A percentile compares a stretch with the other conserved stretches of the same genome.
These are phyloP conservation scores for Aromia moschata DNA, from an alignment of 2,888 invertebrate species.

Conservation along the genomic window DNA sequence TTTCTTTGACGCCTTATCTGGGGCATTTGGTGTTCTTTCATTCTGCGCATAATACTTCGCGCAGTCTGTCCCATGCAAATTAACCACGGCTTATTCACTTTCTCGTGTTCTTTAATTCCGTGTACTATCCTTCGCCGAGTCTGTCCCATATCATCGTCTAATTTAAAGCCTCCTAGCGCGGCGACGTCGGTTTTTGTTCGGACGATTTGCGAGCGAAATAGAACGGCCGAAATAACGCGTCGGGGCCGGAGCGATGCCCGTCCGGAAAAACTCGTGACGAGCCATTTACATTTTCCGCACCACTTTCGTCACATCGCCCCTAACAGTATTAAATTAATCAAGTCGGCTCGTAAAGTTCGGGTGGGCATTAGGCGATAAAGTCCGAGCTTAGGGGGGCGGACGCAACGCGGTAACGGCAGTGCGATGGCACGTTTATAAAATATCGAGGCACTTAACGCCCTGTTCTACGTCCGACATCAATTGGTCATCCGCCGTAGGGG, in stretches of 20 bases:
- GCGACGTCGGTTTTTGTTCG: too few relatives aligned
- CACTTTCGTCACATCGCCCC: constrained; percentile 24
- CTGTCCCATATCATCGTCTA: too few relatives aligned
- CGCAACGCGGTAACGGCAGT: constrained; percentile 19
- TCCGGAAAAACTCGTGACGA: background rate
- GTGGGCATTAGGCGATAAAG: constrained; percentile 30
- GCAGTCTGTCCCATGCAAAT: too few relatives aligned
- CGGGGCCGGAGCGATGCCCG: background rate
- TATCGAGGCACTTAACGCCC: constrained; percentile 30
- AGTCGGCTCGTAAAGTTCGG: constrained; percentile 29
- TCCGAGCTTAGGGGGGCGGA: constrained; percentile 26
- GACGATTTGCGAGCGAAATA: too few relatives aligned
- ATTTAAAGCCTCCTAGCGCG: too few relatives aligned
- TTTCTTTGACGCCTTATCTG: too few relatives aligned
- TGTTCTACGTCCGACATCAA: constrained; percentile 8
- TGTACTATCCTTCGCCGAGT: too few relatives aligned
- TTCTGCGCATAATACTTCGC: too few relatives aligned
- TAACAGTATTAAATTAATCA: constrained; percentile 37
- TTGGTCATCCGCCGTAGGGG: constrained; percentile 5
- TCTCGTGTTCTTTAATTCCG: too few relatives aligned
- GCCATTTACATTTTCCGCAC: constrained; percentile 6
- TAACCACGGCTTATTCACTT: too few relatives aligned
- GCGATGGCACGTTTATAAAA: constrained; percentile 24
- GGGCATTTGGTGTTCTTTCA: too few relatives aligned
- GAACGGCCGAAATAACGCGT: too few relatives aligned